Percentiles rank a stretch among this genome's conserved stretches.
These are phyloP conservation scores for Amiota mariae DNA, from an alignment of 2,888 invertebrate genomes.

Conservation along the genomic window DNA sequence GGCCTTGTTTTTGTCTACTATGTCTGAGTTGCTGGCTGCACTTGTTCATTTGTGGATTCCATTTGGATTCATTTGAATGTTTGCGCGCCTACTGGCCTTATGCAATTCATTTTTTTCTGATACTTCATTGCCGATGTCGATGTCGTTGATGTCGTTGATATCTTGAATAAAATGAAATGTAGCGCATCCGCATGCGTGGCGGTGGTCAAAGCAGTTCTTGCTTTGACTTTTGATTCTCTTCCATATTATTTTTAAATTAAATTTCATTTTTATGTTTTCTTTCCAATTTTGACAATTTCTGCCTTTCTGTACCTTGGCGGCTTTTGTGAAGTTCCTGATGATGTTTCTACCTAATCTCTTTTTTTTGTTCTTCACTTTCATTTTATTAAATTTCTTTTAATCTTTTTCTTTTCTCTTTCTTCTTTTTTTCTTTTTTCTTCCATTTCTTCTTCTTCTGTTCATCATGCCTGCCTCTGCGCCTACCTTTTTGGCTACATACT, in stretches of 20 bases:
- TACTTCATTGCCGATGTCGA: neutral
- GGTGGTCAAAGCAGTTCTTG: neutral
- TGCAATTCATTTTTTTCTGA: neutral
- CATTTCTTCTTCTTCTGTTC: conserved; percentile 12
- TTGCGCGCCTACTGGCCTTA: conserved; percentile 53
- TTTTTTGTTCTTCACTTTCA: conserved; percentile 16
- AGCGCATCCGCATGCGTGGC: no score
- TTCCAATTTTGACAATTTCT: conserved; percentile 28
- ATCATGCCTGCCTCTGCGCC: conserved; percentile 23
- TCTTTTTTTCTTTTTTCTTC: conserved; percentile 24
- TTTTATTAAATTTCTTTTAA: conserved; percentile 8
- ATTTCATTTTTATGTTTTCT: conserved; percentile 33
- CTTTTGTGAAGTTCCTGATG: neutral
- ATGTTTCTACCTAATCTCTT: conserved; percentile 16
- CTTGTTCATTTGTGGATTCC: conserved; percentile 24
- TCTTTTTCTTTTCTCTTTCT: conserved; percentile 18
- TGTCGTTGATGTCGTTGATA: neutral
- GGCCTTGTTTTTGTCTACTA: neutral
- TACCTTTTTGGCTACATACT: conserved; percentile 22
- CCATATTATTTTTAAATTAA: no score
- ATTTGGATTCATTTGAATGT: conserved; percentile 29
- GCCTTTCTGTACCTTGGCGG: no score
- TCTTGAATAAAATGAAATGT: no score
- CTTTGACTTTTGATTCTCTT: conserved; percentile 1
- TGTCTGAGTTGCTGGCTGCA: conserved; percentile 21